phyloP scores from a whole-genome alignment of 1,140 invertebrate species.

The Nymphalis io region DNA sequence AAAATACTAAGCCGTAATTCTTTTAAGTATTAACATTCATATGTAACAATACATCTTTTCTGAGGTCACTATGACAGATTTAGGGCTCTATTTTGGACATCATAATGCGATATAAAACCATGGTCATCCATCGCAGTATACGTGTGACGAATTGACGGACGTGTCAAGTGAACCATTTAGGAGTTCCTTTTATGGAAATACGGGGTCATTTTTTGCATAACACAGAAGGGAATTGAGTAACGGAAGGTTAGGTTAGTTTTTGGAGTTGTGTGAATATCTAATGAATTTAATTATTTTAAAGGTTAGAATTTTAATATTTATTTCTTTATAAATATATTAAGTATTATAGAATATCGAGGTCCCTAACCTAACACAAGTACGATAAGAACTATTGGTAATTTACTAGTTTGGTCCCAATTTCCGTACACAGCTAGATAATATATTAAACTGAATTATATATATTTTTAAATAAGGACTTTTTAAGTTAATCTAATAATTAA shows the following conservation, averaged over 20 bases:
- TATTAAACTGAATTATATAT: too few species aligned
- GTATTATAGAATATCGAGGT: too few species aligned
- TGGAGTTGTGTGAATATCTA: not conserved
- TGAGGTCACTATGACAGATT: slow-evolving; percentile 30
- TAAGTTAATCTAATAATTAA: too few species aligned
- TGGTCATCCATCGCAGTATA: slow-evolving; percentile 23
- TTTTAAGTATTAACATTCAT: too few species aligned
- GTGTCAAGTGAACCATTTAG: slow-evolving; percentile 27
- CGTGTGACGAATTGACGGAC: slow-evolving; percentile 26
- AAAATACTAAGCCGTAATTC: not conserved
- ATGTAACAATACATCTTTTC: not conserved
- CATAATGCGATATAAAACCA: slow-evolving; percentile 38
- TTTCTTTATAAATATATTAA: too few species aligned
- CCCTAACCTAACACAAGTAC: too few species aligned
- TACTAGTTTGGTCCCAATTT: too few species aligned
- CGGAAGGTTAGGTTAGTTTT: not conserved
- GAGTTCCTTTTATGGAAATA: slow-evolving; percentile 20
- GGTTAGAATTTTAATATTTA: too few species aligned
- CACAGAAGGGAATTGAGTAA: slow-evolving; percentile 5
- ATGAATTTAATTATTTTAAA: too few species aligned
- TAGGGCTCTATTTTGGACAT: slow-evolving; percentile 33
- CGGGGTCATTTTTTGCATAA: slow-evolving; percentile 19
- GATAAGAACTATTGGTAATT: too few species aligned
- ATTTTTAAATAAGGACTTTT: too few species aligned
- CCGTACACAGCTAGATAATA: too few species aligned